A percentile compares a stretch with the other conserved stretches of the same genome.
These are phyloP conservation scores for Melanostigma gelatinosum DNA, from an alignment of 2,113 vertebrate species.

Conservation along the genomic window DNA sequence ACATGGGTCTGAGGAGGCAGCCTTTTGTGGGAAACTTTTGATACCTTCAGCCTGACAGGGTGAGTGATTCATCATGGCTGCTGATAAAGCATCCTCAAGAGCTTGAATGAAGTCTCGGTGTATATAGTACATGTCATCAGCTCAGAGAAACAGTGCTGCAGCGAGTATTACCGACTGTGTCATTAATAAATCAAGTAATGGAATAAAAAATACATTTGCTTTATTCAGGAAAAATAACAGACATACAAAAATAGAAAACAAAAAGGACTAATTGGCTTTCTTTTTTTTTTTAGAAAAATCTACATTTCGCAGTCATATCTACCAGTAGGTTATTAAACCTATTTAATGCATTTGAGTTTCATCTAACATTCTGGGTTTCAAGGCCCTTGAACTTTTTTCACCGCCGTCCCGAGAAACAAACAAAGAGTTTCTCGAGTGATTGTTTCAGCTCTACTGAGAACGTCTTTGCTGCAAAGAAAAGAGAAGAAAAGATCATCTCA, in stretches of 20 bases:
- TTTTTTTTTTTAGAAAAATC: no score
- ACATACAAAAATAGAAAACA: no score
- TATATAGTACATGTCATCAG: constrained; percentile 20
- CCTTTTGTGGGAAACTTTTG: constrained; percentile 30
- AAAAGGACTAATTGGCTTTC: no score
- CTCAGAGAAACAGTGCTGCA: constrained; percentile 11
- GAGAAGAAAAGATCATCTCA: constrained; percentile 39
- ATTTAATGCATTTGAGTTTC: background rate
- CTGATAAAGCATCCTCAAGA: constrained; percentile 19
- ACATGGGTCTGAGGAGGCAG: constrained; percentile 10
- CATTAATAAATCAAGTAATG: no score
- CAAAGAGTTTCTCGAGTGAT: background rate
- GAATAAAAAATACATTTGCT: no score
- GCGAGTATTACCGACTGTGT: background rate
- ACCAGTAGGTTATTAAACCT: background rate
- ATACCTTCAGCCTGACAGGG: constrained; percentile 24
- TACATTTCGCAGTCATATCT: no score
- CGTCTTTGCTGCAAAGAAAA: constrained; percentile 16
- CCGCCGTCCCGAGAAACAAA: background rate
- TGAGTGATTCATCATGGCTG: constrained; percentile 48
- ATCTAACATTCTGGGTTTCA: background rate
- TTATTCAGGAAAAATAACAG: no score
- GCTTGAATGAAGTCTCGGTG: constrained; percentile 18
- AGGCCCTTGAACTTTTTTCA: background rate
- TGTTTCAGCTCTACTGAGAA: background rate